Percentiles rank a stretch among this genome's conserved stretches.
phyloP scores from a whole-genome alignment of 2,888 invertebrate species.

The Chymomyza procnemis region DNA sequence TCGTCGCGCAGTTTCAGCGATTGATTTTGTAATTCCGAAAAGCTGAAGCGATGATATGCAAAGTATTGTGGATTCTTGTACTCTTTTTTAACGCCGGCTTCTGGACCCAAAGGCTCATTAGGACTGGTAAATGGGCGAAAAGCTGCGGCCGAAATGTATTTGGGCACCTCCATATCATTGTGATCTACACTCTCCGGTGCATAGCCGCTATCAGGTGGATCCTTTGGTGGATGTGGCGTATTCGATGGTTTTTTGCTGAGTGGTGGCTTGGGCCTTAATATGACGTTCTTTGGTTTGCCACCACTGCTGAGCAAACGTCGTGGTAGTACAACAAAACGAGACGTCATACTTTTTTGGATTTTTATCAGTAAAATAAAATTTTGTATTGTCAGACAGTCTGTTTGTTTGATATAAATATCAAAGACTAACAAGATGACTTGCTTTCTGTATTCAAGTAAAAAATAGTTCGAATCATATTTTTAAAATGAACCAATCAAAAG shows the following conservation, averaged over 20 bases:
- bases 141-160: slow-evolving; percentile 52
- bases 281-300: not conserved
- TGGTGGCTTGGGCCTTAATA: not conserved
- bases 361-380: not conserved
- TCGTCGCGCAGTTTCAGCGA: slow-evolving; percentile 53
- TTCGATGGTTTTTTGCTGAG: slow-evolving; percentile 38
- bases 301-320: not conserved
- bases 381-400: not conserved
- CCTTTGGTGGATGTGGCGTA: slow-evolving; percentile 69
- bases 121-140: slow-evolving; percentile 58
- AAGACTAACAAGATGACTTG: not conserved
- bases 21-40: slow-evolving; percentile 52
- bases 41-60: slow-evolving; percentile 73
- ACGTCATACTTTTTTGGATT: not conserved
- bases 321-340: not conserved
- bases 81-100: slow-evolving; percentile 49
- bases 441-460: no score
- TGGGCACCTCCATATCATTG: slow-evolving; percentile 43
- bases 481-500: no score
- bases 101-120: slow-evolving; percentile 67
- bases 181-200: slow-evolving; percentile 55
- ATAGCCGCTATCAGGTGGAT: slow-evolving; percentile 69
- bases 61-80: slow-evolving; percentile 75
- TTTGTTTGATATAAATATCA: not conserved
- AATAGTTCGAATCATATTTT: no score